phyloP scores from a whole-genome alignment of 2,888 invertebrate species.

The Drosophila phalerata region DNA sequence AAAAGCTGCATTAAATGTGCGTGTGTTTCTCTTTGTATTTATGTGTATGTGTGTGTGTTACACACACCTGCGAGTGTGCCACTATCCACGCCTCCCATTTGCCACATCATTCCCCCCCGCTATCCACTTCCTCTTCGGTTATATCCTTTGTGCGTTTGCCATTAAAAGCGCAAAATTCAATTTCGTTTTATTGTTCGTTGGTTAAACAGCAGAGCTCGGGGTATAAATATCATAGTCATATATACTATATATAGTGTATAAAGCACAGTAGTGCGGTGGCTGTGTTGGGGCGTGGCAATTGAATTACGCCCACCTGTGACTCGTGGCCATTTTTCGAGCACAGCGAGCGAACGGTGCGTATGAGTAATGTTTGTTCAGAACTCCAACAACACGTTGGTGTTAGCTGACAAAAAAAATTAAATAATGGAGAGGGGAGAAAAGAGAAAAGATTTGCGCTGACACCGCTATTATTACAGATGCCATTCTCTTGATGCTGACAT shows the following conservation, averaged over 20 bases:
- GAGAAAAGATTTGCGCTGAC: conserved; percentile 47
- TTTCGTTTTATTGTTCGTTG: conserved; percentile 78
- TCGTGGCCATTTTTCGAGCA: conserved; percentile 46
- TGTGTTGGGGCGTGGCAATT: conserved; percentile 61
- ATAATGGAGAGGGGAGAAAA: neutral
- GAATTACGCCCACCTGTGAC: conserved; percentile 77
- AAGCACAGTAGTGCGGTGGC: neutral
- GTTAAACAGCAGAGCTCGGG: conserved; percentile 64
- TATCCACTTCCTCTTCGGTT: conserved; percentile 14
- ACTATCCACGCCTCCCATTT: conserved; percentile 27
- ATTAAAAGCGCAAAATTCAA: conserved; percentile 80
- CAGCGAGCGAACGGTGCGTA: conserved; percentile 42
- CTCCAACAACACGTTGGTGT: neutral
- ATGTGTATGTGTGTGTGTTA: conserved; percentile 14
- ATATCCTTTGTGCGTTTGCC: conserved; percentile 68
- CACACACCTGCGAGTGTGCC: conserved; percentile 35
- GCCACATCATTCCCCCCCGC: neutral
- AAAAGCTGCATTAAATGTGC: conserved; percentile 57
- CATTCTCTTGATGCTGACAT: conserved; percentile 36
- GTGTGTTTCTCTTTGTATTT: conserved; percentile 12
- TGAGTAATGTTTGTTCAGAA: conserved; percentile 57
- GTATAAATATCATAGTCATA: conserved; percentile 48
- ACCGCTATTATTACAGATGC: conserved; percentile 38
- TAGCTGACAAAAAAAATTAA: neutral
- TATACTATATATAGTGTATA: conserved; percentile 9